These are phyloP conservation scores for Micromesistius poutassou DNA, from an alignment of 2,797 vertebrate species.

Conservation along the genomic window DNA sequence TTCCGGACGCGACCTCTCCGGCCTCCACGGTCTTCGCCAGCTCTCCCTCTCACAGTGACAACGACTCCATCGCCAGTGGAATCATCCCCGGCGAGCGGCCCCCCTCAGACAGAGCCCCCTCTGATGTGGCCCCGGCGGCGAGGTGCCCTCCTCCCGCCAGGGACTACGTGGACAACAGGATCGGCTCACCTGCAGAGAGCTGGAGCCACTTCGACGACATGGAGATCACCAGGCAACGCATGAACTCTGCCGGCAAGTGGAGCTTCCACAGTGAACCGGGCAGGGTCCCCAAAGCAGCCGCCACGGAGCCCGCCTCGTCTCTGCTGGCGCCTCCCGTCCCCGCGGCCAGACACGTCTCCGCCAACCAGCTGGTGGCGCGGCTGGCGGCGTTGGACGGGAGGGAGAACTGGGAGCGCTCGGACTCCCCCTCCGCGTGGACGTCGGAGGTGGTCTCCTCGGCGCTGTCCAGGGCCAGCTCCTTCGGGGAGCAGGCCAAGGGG, in stretches of 20 bases:
- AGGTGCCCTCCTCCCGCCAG: conserved; percentile 4
- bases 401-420: neutral
- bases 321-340: conserved; percentile 21
- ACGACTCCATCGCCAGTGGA: conserved; percentile 49
- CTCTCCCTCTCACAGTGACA: conserved; percentile 46
- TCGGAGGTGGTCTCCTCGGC: neutral
- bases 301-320: neutral
- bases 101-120: conserved; percentile 15
- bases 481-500: conserved; percentile 38
- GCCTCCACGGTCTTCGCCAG: neutral
- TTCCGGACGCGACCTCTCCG: neutral
- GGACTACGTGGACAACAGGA: conserved; percentile 16
- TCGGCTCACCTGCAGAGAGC: conserved; percentile 9
- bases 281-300: neutral
- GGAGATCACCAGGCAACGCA: neutral
- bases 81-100: conserved; percentile 11
- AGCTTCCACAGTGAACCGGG: conserved; percentile 16
- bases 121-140: conserved; percentile 5
- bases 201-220: neutral
- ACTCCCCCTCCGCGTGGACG: neutral
- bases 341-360: neutral
- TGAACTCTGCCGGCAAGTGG: neutral
- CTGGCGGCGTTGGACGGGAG: neutral
- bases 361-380: neutral
- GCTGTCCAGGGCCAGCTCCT: conserved; percentile 39